Evolutionary conservation across 2,888 invertebrate genomes (phyloP).

Genomic region (Caenorhabditis sulstoni): DNA sequence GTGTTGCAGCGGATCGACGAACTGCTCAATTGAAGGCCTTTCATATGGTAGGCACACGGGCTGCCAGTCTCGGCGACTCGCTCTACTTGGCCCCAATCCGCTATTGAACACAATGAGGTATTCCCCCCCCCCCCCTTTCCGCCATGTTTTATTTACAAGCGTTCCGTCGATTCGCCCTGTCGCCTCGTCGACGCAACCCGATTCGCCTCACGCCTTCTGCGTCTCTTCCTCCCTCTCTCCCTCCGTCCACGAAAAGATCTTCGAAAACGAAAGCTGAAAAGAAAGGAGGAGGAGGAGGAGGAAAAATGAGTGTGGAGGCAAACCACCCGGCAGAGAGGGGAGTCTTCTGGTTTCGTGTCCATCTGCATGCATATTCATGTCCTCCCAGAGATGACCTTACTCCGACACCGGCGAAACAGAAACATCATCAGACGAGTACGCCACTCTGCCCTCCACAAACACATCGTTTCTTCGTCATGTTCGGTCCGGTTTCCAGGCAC

Average conservation of each 20-base stretch:
- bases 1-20: too few species aligned
- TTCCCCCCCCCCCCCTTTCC: neutral
- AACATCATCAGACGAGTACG: neutral
- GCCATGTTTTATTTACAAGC: constrained; percentile 5
- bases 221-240: constrained; percentile 3
- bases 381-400: constrained; percentile 6
- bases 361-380: constrained; percentile 6
- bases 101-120: neutral
- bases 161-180: neutral
- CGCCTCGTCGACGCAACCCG: neutral
- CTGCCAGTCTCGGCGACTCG: too few species aligned
- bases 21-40: too few species aligned
- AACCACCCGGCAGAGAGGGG: too few species aligned
- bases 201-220: constrained; percentile 7
- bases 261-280: constrained; percentile 14
- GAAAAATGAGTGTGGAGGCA: constrained; percentile 13
- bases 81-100: constrained; percentile 16
- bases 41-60: too few species aligned
- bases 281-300: neutral
- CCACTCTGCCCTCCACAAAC: neutral
- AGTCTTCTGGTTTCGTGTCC: constrained; percentile 18
- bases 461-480: too few species aligned
- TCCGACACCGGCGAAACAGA: neutral
- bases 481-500: constrained; percentile 6
- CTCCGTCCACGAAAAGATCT: constrained; percentile 13